Evolutionary conservation across 2,113 vertebrate genomes (phyloP).

Genomic region (Oryzias melastigma): DNA sequence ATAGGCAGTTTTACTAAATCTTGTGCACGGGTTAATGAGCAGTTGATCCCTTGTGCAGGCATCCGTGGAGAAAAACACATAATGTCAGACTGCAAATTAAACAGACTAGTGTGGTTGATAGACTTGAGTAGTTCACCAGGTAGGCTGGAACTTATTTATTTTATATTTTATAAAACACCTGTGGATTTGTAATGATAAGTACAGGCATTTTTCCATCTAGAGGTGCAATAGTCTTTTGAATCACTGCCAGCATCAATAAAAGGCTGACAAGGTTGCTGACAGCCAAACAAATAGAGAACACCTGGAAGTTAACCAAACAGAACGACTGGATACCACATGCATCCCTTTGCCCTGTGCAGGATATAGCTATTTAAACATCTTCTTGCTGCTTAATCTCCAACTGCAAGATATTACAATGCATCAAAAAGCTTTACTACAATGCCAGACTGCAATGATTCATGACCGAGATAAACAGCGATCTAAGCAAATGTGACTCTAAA

Average conservation of each 20-base stretch:
- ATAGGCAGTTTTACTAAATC: conserved; percentile 33
- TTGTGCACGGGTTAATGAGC: conserved; percentile 46
- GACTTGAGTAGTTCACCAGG: conserved; percentile 42
- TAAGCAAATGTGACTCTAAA: conserved; percentile 45
- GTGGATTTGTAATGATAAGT: conserved; percentile 56
- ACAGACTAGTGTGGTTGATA: conserved; percentile 19
- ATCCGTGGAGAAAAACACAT: conserved; percentile 19
- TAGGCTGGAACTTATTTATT: conserved; percentile 51
- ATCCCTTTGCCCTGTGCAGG: conserved; percentile 24
- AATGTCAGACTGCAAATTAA: conserved; percentile 29
- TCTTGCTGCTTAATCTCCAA: conserved; percentile 50
- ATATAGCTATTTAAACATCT: conserved; percentile 48
- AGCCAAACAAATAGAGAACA: conserved; percentile 56
- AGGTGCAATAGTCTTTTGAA: conserved; percentile 37
- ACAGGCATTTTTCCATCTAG: conserved; percentile 34
- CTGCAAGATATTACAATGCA: conserved; percentile 40
- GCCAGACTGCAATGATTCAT: conserved; percentile 50
- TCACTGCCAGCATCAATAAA: conserved; percentile 65
- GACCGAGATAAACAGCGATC: conserved; percentile 55
- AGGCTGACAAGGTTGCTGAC: conserved; percentile 51
- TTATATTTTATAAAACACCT: conserved; percentile 63
- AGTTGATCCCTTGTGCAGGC: conserved; percentile 35
- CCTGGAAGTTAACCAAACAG: conserved; percentile 54
- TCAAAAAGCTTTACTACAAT: conserved; percentile 43
- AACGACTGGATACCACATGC: conserved; percentile 43